Conservation (phyloP, 92 coral and sea anemone species). For the Epizoanthus illoricatus region DNA sequence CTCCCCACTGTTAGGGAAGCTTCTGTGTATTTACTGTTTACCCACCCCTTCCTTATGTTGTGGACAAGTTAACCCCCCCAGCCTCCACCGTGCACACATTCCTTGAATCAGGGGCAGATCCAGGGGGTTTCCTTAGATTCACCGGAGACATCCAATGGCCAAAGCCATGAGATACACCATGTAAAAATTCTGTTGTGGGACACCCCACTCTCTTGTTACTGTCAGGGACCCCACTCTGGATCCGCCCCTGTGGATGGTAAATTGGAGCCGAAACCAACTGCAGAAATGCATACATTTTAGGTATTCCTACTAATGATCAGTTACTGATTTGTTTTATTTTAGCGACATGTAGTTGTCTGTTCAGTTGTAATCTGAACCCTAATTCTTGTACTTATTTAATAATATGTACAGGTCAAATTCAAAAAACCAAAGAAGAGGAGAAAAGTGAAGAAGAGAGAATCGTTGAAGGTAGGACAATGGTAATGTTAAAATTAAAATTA, state of each 20-base stretch:
- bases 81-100: background rate
- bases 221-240: no score
- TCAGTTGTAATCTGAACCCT: background rate
- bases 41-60: background rate
- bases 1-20: background rate
- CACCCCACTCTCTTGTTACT: no score
- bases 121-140: background rate
- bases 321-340: no score
- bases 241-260: no score
- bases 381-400: background rate
- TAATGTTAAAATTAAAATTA: no score
- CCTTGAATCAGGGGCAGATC: background rate
- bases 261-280: no score
- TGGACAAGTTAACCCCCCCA: background rate
- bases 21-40: background rate
- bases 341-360: no score
- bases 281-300: no score
- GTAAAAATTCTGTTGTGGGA: no score
- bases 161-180: no score
- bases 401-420: slow-evolving; percentile 66
- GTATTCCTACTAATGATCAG: no score
- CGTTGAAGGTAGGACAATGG: slow-evolving; percentile 64
- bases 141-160: background rate
- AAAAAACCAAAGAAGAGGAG: slow-evolving; percentile 92
- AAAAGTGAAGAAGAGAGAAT: slow-evolving; percentile 88